Conservation (phyloP, 2,797 vertebrate genomes). For the Lemur catta region DNA sequence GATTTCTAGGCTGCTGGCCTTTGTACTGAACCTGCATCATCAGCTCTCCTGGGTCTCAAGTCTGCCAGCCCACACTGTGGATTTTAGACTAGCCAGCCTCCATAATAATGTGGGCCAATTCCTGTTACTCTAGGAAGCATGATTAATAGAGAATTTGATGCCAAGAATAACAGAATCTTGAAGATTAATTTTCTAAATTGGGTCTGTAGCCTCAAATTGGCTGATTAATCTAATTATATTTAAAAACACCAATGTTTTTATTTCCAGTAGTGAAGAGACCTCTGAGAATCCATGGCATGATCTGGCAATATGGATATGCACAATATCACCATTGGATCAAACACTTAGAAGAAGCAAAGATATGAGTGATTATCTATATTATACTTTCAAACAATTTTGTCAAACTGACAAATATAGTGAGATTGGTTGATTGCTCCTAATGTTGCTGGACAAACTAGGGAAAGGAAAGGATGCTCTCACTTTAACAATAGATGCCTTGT, state of each 20-base stretch:
- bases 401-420: not conserved
- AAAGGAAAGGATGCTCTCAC: not conserved
- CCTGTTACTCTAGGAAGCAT: not conserved
- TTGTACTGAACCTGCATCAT: too few relatives aligned
- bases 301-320: not conserved
- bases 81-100: too few relatives aligned
- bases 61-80: too few relatives aligned
- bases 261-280: not conserved
- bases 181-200: not conserved
- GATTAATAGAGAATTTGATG: not conserved
- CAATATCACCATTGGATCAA: not conserved
- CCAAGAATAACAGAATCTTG: not conserved
- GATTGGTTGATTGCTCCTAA: not conserved
- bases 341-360: not conserved
- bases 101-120: not conserved
- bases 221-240: not conserved
- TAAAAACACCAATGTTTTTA: not conserved
- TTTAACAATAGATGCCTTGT: not conserved
- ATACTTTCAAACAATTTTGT: not conserved
- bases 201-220: not conserved
- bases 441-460: not conserved
- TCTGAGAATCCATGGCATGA: not conserved
- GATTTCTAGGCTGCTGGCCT: too few relatives aligned
- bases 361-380: not conserved
- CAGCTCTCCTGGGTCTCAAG: too few relatives aligned